Conservation (phyloP, 2,888 invertebrate genomes). For the Drepana falcataria region DNA sequence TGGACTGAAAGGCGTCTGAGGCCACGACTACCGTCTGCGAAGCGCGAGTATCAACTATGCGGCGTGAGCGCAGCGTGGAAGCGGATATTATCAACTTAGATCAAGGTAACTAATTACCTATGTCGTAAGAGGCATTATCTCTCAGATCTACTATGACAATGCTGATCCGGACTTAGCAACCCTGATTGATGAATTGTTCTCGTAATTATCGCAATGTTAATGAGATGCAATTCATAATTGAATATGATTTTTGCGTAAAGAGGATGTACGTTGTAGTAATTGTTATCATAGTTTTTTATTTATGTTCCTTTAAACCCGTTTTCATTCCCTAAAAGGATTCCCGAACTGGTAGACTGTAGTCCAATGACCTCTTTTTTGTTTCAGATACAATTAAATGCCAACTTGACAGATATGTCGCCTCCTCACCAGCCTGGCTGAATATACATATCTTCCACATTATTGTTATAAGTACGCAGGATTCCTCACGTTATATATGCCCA, state of each 20-base stretch:
- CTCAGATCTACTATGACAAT: conserved; percentile 15
- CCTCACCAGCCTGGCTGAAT: no score
- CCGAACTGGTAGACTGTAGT: no score
- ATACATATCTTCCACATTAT: no score
- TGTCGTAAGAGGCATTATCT: conserved; percentile 31
- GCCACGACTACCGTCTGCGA: conserved; percentile 45
- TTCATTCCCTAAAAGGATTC: no score
- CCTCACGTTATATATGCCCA: no score
- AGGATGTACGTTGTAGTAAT: background rate
- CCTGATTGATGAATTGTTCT: conserved; percentile 5
- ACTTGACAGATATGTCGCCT: no score
- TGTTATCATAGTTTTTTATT: background rate
- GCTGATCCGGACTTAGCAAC: conserved; percentile 6
- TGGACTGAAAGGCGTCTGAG: conserved; percentile 41
- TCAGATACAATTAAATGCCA: no score
- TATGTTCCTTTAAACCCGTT: no score
- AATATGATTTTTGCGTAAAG: no score
- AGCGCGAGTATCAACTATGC: conserved; percentile 46
- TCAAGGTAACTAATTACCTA: conserved; percentile 27
- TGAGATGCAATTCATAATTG: background rate
- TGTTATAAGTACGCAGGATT: no score
- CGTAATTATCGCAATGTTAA: background rate
- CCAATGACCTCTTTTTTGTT: no score
- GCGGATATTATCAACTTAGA: conserved; percentile 33
- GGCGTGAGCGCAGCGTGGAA: conserved; percentile 21